Evolutionary conservation across 2,797 vertebrate species (phyloP).

Genomic region (Crax fasciolata): DNA sequence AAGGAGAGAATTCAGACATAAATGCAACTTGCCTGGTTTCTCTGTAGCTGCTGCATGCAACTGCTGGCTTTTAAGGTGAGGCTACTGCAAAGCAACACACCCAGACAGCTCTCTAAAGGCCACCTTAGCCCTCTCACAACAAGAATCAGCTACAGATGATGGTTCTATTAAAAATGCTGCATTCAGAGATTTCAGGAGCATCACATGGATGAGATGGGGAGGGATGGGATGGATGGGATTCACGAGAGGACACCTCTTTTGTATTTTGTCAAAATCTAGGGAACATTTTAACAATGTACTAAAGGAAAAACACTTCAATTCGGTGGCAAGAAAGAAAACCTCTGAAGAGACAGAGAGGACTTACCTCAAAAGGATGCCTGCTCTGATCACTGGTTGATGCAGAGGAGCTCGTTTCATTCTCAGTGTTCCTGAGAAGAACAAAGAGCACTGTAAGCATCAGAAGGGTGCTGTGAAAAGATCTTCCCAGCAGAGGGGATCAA

Average conservation of each 20-base stretch:
- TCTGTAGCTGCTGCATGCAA: neutral
- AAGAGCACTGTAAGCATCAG: neutral
- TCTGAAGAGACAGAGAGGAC: neutral
- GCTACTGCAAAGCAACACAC: constrained; percentile 42
- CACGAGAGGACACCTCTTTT: neutral
- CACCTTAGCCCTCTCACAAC: constrained; percentile 4
- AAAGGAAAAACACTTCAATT: neutral
- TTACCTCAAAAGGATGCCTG: constrained; percentile 89
- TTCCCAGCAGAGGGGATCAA: neutral
- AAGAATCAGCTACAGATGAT: neutral
- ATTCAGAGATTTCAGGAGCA: neutral
- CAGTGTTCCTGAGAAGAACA: constrained; percentile 79
- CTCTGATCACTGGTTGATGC: constrained; percentile 87
- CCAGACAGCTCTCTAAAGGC: neutral
- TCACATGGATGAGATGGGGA: neutral
- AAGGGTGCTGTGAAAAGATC: neutral
- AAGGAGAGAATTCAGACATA: neutral
- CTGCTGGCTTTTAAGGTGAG: neutral
- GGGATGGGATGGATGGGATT: too few relatives aligned
- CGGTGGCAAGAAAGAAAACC: neutral
- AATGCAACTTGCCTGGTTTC: neutral
- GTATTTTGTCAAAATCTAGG: neutral
- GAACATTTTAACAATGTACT: rapidly evolving
- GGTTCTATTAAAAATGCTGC: neutral
- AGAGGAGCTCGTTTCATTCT: constrained; percentile 88